Conservation (phyloP, 2,888 invertebrate species). For the Drosophila koepferae region DNA sequence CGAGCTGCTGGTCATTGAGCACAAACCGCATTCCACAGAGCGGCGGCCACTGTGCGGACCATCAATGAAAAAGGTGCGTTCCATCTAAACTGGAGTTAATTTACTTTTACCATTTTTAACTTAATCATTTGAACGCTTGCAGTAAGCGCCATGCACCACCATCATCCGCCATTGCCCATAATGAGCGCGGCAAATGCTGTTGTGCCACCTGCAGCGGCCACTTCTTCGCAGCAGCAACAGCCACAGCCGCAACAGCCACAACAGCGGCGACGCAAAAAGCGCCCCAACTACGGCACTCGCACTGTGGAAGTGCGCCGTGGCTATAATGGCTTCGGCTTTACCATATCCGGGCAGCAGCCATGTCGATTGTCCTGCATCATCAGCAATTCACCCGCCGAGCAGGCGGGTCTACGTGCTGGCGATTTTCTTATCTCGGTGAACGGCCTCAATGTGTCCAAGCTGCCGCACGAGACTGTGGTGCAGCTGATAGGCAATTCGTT, state of each 20-base stretch:
- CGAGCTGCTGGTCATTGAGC: conserved; percentile 54
- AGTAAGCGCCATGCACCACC: conserved; percentile 77
- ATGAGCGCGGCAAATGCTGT: conserved; percentile 43
- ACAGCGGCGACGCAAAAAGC: conserved; percentile 87
- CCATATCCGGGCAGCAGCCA: conserved; percentile 98
- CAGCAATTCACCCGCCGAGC: conserved; percentile 94
- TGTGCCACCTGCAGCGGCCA: conserved; percentile 16
- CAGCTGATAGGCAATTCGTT: conserved; percentile 94
- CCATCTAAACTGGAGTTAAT: conserved; percentile 20
- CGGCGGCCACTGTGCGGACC: conserved; percentile 28
- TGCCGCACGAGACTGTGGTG: conserved; percentile 97
- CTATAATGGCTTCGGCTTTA: conserved; percentile 97
- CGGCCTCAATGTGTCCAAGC: conserved; percentile 95
- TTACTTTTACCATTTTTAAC: conserved; percentile 19
- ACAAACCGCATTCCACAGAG: conserved; percentile 67
- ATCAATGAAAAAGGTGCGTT: conserved; percentile 76
- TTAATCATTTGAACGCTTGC: conserved; percentile 12
- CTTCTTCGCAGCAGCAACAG: conserved; percentile 27
- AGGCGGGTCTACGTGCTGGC: conserved; percentile 95
- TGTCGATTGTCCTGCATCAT: conserved; percentile 98
- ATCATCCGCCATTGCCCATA: conserved; percentile 77
- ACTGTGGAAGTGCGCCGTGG: conserved; percentile 93
- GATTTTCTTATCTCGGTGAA: conserved; percentile 97
- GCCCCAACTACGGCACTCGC: conserved; percentile 87
- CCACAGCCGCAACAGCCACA: conserved; percentile 82